A percentile compares a stretch with the other conserved stretches of the same genome.
Conservation (phyloP, 2,888 invertebrate genomes). For the Papilio elwesi region DNA sequence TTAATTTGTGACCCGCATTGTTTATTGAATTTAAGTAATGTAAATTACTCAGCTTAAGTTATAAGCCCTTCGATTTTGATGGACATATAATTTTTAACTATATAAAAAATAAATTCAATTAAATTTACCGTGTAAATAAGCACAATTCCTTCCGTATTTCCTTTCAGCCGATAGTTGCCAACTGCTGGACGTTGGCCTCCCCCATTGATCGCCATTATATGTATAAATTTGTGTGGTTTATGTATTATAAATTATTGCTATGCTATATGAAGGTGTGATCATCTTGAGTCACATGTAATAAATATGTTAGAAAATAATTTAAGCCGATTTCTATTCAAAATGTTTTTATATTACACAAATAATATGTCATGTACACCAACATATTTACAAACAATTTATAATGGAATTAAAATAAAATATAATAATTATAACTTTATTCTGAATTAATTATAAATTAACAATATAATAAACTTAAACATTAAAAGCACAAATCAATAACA, state of each 20-base stretch:
- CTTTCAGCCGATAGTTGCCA: too few relatives aligned
- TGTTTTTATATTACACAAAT: not conserved
- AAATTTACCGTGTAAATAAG: too few relatives aligned
- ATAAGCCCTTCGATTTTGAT: too few relatives aligned
- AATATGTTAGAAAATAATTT: not conserved
- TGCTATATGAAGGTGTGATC: not conserved
- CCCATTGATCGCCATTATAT: too few relatives aligned
- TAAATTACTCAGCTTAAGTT: too few relatives aligned
- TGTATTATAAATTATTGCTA: too few relatives aligned
- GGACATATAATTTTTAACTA: too few relatives aligned
- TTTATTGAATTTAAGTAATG: too few relatives aligned
- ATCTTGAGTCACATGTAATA: not conserved
- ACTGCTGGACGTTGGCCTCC: too few relatives aligned
- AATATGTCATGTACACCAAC: not conserved
- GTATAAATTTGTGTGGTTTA: not conserved
- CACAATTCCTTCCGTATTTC: too few relatives aligned
- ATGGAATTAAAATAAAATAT: not conserved
- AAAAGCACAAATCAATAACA: not conserved
- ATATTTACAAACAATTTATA: not conserved
- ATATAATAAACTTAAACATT: not conserved
- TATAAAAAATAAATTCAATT: too few relatives aligned
- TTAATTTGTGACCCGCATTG: too few relatives aligned
- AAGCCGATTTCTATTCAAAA: not conserved
- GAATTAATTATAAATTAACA: not conserved
- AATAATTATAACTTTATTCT: not conserved